Conservation (phyloP, 53 echinoderm and acorn worm species). For the Actinopyga echinites region DNA sequence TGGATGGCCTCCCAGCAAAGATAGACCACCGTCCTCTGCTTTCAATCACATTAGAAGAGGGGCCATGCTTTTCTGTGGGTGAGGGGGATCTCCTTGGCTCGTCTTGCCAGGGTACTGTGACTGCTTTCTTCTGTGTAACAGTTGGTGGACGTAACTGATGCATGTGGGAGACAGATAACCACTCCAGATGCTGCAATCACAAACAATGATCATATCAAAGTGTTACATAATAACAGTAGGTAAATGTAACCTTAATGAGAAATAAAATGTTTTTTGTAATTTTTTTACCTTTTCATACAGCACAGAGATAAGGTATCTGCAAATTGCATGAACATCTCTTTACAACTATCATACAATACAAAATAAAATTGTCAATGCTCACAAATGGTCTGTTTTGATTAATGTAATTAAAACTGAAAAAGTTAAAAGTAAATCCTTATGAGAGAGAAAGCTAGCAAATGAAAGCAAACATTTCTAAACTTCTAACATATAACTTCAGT, state of each 20-base stretch:
- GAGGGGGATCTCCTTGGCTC: neutral
- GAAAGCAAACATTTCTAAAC: neutral
- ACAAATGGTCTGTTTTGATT: too few relatives aligned
- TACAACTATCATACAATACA: too few relatives aligned
- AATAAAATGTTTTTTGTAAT: too few relatives aligned
- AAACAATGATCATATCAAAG: neutral
- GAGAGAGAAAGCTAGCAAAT: neutral
- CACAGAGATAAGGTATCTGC: too few relatives aligned
- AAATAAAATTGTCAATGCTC: too few relatives aligned
- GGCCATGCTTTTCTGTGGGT: neutral
- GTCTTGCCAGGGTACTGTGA: neutral
- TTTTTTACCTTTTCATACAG: too few relatives aligned
- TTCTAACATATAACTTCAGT: neutral
- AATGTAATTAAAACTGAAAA: too few relatives aligned
- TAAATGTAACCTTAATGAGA: too few relatives aligned
- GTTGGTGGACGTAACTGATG: conserved; percentile 62
- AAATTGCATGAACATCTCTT: too few relatives aligned
- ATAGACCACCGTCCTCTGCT: conserved; percentile 66
- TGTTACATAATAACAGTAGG: too few relatives aligned
- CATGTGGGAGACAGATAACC: conserved; percentile 79
- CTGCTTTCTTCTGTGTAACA: neutral
- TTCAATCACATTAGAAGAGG: neutral
- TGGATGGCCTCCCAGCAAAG: conserved; percentile 63
- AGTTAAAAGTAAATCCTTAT: too few relatives aligned
- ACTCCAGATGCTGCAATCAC: conserved; percentile 69